These are phyloP conservation scores for Bradysia coprophila DNA, from an alignment of 1,140 invertebrate species.

Conservation along the genomic window DNA sequence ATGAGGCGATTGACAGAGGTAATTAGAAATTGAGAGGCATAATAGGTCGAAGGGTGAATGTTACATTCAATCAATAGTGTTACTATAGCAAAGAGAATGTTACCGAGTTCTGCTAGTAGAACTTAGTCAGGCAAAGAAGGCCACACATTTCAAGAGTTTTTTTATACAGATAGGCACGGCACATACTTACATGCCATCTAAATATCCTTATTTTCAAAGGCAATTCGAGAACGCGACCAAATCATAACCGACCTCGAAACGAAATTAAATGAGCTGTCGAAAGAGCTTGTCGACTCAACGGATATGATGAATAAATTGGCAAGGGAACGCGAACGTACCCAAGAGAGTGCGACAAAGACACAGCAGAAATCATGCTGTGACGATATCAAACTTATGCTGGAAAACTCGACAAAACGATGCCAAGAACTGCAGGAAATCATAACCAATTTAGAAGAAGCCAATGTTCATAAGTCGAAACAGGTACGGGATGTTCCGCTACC, in stretches of 20 bases:
- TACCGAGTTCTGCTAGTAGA: too few relatives aligned
- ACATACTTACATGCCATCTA: too few relatives aligned
- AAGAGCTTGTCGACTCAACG: slow-evolving; percentile 17
- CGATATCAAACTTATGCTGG: slow-evolving; percentile 13
- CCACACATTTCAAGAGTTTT: too few relatives aligned
- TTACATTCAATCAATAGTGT: too few relatives aligned
- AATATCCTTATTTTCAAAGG: slow-evolving; percentile 5
- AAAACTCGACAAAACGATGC: slow-evolving; percentile 8
- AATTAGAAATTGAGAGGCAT: neutral
- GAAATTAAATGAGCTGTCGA: slow-evolving; percentile 14
- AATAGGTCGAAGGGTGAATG: too few relatives aligned
- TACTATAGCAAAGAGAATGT: too few relatives aligned
- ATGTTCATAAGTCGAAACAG: slow-evolving; percentile 19
- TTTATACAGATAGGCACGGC: too few relatives aligned
- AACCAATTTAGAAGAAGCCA: slow-evolving; percentile 19
- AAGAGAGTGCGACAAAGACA: slow-evolving; percentile 8
- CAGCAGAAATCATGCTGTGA: slow-evolving; percentile 13
- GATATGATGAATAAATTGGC: slow-evolving; percentile 17
- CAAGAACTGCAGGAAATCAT: slow-evolving; percentile 17
- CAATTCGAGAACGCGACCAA: slow-evolving; percentile 13
- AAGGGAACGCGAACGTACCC: slow-evolving; percentile 9
- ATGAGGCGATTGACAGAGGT: neutral
- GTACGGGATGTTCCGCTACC: too few relatives aligned
- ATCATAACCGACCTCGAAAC: slow-evolving; percentile 15
- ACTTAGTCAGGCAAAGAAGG: too few relatives aligned